Evolutionary conservation across 2,888 invertebrate genomes (phyloP), one percentile per base, ranked within the genome.

Genomic region (Crepidodera aurea): DNA sequence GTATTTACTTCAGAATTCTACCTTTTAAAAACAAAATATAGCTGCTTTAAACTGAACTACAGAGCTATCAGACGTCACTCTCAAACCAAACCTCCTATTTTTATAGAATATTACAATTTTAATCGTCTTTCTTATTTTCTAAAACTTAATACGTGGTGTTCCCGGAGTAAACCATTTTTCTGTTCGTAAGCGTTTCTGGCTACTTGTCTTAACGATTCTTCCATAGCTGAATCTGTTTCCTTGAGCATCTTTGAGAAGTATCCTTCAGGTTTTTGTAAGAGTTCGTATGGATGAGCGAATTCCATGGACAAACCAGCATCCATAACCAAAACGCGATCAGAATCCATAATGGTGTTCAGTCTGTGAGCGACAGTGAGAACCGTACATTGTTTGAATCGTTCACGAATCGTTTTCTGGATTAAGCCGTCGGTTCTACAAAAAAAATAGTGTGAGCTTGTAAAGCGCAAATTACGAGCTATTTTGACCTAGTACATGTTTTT

Each of bases 311-410:
- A 69, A 0, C 88, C 88, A 16, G 82, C 82, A 69, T 87, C 84
- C 74, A 88, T 80, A 2, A 87, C 86, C 67, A 87, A 73, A 61
- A 90, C 87, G 80, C 88, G 86, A 81, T 93, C 91, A 0, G 90
- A 91, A 12, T 55, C 55, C 44, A 55, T 55, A n/a, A 55, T 55
- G 13, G 55, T 55, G 34, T 46, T 46, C 7, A 55, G 44, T 29
- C 55, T 18, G 12, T 55, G 55, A 8, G 55, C 55, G 29, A 55
- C 29, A 3, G 55, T 55, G 19, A 55, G 44, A 13, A 55, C 55
- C 1, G 55, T 55, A 22, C 55, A 55, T 12, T 55, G 44, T 46
- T 55, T 46, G 7, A 55, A 55, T 46, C 34, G 44, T 46, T 55
- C 55, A 2, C 55, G 55, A 46, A 55, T 55, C 1, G 55, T 55